These are phyloP conservation scores for Pedicia rivosa DNA, from an alignment of 2,888 invertebrate species.

Conservation along the genomic window DNA sequence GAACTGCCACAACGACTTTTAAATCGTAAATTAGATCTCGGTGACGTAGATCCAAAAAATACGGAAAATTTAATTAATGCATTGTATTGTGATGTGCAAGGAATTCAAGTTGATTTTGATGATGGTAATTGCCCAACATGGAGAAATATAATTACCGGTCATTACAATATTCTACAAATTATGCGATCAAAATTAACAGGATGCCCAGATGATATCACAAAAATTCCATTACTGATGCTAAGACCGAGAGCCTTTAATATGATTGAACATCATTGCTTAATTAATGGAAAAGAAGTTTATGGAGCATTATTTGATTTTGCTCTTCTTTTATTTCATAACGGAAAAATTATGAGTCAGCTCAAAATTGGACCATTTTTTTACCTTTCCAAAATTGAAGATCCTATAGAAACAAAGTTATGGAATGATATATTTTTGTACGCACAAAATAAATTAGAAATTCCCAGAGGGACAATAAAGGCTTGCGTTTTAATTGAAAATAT, in stretches of 20 bases:
- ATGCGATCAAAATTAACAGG: constrained; percentile 36
- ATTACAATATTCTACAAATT: constrained; percentile 40
- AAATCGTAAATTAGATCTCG: constrained; percentile 35
- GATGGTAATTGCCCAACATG: constrained; percentile 61
- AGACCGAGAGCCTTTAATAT: constrained; percentile 61
- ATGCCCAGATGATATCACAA: constrained; percentile 33
- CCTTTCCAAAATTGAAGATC: constrained; percentile 50
- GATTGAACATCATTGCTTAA: constrained; percentile 46
- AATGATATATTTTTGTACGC: constrained; percentile 50
- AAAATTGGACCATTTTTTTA: constrained; percentile 53
- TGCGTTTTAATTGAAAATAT: constrained; percentile 58
- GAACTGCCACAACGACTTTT: constrained; percentile 14
- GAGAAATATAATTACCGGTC: constrained; percentile 47
- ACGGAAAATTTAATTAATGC: constrained; percentile 38
- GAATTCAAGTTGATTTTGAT: constrained; percentile 49
- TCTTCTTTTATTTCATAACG: constrained; percentile 48
- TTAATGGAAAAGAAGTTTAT: constrained; percentile 41
- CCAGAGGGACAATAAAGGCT: constrained; percentile 47
- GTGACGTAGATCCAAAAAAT: constrained; percentile 47
- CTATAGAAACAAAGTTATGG: constrained; percentile 49
- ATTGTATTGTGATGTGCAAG: constrained; percentile 38
- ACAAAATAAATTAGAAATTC: constrained; percentile 36
- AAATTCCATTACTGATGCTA: constrained; percentile 45
- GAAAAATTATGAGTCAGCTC: constrained; percentile 33
- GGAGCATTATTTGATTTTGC: constrained; percentile 56